A percentile compares a stretch with the other conserved stretches of the same genome.
Conservation (phyloP, 2,113 vertebrate species). For the Clarias batrachus region DNA sequence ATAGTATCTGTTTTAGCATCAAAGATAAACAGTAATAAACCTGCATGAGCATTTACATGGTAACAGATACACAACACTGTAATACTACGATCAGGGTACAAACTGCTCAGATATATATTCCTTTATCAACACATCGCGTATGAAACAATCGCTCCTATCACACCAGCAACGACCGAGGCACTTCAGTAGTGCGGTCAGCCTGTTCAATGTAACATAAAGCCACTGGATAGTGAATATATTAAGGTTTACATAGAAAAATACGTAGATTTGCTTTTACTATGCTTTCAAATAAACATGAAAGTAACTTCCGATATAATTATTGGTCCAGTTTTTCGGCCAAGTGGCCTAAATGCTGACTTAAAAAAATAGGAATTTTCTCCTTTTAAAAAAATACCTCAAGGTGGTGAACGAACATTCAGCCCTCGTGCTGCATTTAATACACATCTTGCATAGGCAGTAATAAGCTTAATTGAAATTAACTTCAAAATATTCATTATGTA, state of each 20-base stretch:
- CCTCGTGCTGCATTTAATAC: background rate
- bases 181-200: background rate
- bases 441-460: conserved; percentile 18
- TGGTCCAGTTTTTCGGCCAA: background rate
- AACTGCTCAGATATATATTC: conserved; percentile 1
- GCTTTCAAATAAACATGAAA: conserved; percentile 6
- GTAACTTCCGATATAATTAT: background rate
- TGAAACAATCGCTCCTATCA: background rate
- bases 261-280: background rate
- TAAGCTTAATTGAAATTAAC: background rate
- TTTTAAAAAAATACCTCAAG: conserved; percentile 14
- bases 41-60: background rate
- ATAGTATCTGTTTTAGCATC: background rate
- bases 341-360: background rate
- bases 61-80: background rate
- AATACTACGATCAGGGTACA: background rate
- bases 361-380: background rate
- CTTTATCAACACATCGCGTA: conserved; percentile 12
- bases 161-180: background rate
- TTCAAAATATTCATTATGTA: background rate
- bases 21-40: background rate
- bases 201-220: conserved; percentile 18
- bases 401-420: background rate
- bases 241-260: conserved; percentile 52
- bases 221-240: conserved; percentile 52